phyloP scores from a whole-genome alignment of 2,797 vertebrate species.

The Pampus argenteus region DNA sequence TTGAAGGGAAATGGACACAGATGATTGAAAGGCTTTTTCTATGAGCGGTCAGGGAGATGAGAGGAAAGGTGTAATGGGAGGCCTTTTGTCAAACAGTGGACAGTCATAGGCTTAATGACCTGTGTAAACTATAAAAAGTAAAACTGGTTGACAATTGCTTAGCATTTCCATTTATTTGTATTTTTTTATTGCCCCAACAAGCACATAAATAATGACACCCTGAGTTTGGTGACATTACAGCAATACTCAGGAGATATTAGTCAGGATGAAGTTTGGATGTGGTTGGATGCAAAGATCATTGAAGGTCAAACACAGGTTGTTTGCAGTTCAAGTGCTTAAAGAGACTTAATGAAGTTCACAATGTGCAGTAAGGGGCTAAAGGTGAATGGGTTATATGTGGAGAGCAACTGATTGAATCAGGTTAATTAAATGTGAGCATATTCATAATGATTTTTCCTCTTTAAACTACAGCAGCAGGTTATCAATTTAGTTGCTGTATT shows the following conservation, averaged over 20 bases:
- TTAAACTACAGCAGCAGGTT: constrained; percentile 9
- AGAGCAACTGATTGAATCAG: background rate
- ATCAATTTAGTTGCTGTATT: constrained; percentile 1
- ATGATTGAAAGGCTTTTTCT: constrained; percentile 62
- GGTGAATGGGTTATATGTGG: background rate
- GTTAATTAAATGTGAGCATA: background rate
- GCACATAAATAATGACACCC: constrained; percentile 14
- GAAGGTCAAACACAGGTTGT: background rate
- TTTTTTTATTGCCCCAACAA: constrained; percentile 34
- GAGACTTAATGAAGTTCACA: background rate
- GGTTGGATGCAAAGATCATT: background rate
- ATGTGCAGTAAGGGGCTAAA: background rate
- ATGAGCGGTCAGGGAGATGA: constrained; percentile 43
- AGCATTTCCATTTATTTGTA: constrained; percentile 65
- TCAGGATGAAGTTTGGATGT: background rate
- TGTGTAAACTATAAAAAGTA: constrained; percentile 63
- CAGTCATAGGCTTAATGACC: constrained; percentile 74
- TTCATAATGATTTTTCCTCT: constrained; percentile 7
- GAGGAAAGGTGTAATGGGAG: constrained; percentile 18
- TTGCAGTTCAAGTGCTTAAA: constrained; percentile 5
- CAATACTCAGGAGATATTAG: background rate
- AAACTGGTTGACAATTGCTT: constrained; percentile 63
- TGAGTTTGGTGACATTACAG: constrained; percentile 7
- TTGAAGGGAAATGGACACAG: constrained; percentile 45
- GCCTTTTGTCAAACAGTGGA: constrained; percentile 60